These are phyloP conservation scores for Eulimnadia texana DNA, from an alignment of 1,140 invertebrate species.

Conservation along the genomic window DNA sequence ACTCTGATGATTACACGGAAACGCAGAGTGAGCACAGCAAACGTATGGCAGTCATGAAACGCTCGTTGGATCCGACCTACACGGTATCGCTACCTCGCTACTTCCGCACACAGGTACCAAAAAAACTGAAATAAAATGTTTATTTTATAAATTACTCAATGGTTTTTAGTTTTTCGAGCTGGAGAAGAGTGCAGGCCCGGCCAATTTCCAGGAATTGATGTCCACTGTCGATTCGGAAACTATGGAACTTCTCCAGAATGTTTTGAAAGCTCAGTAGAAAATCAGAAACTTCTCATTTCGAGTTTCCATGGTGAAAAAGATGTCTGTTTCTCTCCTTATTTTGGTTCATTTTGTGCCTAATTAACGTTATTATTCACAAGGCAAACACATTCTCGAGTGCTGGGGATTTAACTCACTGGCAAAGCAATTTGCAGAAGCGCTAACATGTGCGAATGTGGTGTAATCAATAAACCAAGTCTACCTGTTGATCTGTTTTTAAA, in stretches of 20 bases:
- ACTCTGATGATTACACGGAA: slow-evolving; percentile 4
- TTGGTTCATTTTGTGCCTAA: too few species aligned
- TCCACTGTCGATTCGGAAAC: slow-evolving; percentile 47
- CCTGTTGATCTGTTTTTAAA: too few species aligned
- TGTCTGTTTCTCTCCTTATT: too few species aligned
- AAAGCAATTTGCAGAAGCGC: too few species aligned
- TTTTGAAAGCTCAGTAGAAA: neutral
- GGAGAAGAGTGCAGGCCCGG: slow-evolving; percentile 44
- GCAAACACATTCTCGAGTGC: too few species aligned
- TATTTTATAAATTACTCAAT: neutral
- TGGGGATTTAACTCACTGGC: too few species aligned
- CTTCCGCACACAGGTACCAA: slow-evolving; percentile 11
- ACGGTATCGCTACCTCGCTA: slow-evolving; percentile 14
- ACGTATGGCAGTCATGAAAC: neutral
- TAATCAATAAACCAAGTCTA: too few species aligned
- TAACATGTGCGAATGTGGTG: too few species aligned
- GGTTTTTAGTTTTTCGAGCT: slow-evolving; percentile 43
- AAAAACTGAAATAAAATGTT: neutral
- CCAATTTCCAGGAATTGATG: slow-evolving; percentile 53
- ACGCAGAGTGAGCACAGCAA: slow-evolving; percentile 12
- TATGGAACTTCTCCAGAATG: slow-evolving; percentile 38
- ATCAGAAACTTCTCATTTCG: too few species aligned
- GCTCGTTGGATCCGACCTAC: slow-evolving; percentile 11
- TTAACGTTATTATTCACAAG: too few species aligned
- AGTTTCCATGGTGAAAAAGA: too few species aligned